Percentiles rank a stretch among this genome's conserved stretches.
phyloP scores from a whole-genome alignment of 2,888 invertebrate genomes.

The Eretmocerus hayati region DNA sequence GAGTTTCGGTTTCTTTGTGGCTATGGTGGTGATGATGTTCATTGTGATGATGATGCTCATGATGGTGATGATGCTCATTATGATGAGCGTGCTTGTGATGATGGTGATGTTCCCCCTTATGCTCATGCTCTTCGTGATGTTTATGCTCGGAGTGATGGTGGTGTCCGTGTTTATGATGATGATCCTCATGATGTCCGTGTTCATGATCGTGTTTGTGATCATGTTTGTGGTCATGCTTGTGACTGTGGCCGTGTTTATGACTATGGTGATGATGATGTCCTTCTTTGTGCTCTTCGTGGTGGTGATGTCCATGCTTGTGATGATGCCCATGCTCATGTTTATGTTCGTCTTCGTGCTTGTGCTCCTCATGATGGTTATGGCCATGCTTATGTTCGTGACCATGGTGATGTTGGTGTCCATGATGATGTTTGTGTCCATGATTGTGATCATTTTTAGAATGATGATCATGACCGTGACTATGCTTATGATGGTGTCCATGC shows the following conservation, averaged over 20 bases:
- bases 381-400: constrained; percentile 11
- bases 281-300: constrained; percentile 13
- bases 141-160: constrained; percentile 19
- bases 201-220: constrained; percentile 16
- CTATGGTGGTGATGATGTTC: constrained; percentile 19
- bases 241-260: constrained; percentile 12
- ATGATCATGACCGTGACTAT: constrained; percentile 12
- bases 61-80: constrained; percentile 21
- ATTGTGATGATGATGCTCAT: constrained; percentile 20
- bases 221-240: constrained; percentile 14
- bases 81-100: constrained; percentile 19
- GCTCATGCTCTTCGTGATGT: constrained; percentile 20
- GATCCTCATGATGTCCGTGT: constrained; percentile 11
- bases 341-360: constrained; percentile 12
- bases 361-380: constrained; percentile 6
- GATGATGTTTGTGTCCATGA: constrained; percentile 10
- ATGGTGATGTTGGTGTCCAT: constrained; percentile 9
- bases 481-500: constrained; percentile 12
- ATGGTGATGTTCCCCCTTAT: constrained; percentile 20
- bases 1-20: constrained; percentile 17
- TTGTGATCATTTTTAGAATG: constrained; percentile 8
- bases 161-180: constrained; percentile 20
- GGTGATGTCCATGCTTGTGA: constrained; percentile 9
- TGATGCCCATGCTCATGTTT: constrained; percentile 16
- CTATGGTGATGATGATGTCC: constrained; percentile 17